Base-by-base conservation (phyloP, 2,888 invertebrate genomes). In the Heliconius aoede region DNA sequence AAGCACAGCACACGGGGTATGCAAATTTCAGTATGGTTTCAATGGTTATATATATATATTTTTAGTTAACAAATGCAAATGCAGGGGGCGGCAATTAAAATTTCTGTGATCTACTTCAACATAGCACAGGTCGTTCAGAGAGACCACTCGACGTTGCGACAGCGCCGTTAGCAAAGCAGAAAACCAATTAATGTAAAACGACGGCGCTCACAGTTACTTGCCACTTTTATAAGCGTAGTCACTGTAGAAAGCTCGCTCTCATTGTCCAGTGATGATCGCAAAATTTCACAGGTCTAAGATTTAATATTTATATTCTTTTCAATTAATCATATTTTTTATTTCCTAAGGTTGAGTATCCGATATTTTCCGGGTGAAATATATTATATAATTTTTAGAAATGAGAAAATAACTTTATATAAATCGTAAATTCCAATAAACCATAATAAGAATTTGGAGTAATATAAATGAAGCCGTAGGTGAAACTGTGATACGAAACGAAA, bases 41-140 rank as follows among this genome's bases (percentile, higher is more conserved):
- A 69, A 46, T 72, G 74, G 30, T 55, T 69, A 69, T 51, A 68
- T 76, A 77, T 69, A 69, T 51, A 68, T 76, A 77, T 69, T 77
- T 72, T 74, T 60, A 32, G 74, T 78, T 75, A 72, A 77, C 71
- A 72, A 71, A 77, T 78, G 84, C 83, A 84, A n/a, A n/a, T n/a
- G n/a, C n/a, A n/a, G n/a, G 84, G 83, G 84, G 82, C 83, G 81
- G 87, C 88, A 91, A 91, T 91, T 91, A 91, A 90, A 89, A 86
- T 86, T 85, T 87, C 86, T 85, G 86, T 88, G 83, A 85, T 85
- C 84, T 85, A 90, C 89, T 90, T 87, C 85, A 89, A 86, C 83
- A 83, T 86, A 87, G 87, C 89, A 24, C 36, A 65, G 91, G 87
- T 85, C 82, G 82, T 83, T 82, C 81, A 81, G 84, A 82, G 84